Conservation (phyloP, 2,797 vertebrate genomes). For the Erpetoichthys calabaricus region DNA sequence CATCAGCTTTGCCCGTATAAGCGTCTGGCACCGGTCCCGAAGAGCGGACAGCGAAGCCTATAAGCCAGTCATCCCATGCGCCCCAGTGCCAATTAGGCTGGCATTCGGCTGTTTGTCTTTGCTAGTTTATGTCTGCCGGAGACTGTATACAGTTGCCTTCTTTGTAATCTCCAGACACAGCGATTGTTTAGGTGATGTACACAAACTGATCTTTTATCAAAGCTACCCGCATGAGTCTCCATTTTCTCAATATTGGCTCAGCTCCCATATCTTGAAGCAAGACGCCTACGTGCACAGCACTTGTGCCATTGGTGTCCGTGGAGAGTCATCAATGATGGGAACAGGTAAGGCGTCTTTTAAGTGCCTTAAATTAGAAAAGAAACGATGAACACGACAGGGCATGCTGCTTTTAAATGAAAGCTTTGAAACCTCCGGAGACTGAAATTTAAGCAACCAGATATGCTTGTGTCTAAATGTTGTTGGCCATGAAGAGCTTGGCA, state of each 20-base stretch:
- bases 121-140: constrained; percentile 27
- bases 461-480: too few species aligned
- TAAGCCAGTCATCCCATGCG: constrained; percentile 13
- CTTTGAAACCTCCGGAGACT: too few species aligned
- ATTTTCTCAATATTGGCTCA: constrained; percentile 24
- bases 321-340: constrained; percentile 5
- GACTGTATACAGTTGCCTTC: constrained; percentile 30
- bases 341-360: too few species aligned
- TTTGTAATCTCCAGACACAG: constrained; percentile 37
- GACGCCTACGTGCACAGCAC: constrained; percentile 33
- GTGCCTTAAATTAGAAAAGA: too few species aligned
- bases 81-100: constrained; percentile 14
- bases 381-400: too few species aligned
- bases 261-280: constrained; percentile 17
- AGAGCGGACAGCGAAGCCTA: constrained; percentile 15
- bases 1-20: constrained; percentile 16
- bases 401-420: too few species aligned
- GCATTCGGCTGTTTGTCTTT: constrained; percentile 8
- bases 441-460: too few species aligned
- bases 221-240: constrained; percentile 33
- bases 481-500: too few species aligned
- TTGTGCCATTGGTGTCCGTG: constrained; percentile 21
- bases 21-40: constrained; percentile 18
- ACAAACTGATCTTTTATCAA: constrained; percentile 35
- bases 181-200: constrained; percentile 31